These are phyloP conservation scores for Saguinus imperator DNA, from an alignment of 2,113 vertebrate species.

Conservation along the genomic window DNA sequence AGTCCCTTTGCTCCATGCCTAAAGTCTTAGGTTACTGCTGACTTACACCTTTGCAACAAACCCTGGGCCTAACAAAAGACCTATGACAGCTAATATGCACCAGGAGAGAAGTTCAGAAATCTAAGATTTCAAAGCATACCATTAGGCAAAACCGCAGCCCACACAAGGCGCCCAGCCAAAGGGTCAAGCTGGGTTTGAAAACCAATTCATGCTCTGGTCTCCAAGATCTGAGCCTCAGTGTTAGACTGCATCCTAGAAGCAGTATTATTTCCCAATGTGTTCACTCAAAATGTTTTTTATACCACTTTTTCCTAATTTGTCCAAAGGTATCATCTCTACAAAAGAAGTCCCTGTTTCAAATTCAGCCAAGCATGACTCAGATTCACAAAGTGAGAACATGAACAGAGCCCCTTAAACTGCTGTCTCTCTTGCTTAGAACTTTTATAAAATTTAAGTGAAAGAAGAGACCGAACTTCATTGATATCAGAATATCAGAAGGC, in stretches of 20 bases:
- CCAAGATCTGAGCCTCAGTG: not conserved
- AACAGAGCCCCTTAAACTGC: not conserved
- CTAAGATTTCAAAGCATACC: not conserved
- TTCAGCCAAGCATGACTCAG: not conserved
- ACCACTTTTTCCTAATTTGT: not conserved
- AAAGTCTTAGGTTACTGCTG: not conserved
- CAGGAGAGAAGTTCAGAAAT: not conserved
- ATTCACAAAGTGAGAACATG: conserved; percentile 6
- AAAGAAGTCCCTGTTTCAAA: conserved; percentile 11
- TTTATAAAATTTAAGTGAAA: conserved; percentile 45
- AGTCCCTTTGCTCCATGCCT: not conserved
- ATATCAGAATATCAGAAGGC: not conserved
- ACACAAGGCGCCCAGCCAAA: not conserved
- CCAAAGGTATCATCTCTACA: not conserved
- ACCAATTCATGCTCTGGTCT: not conserved
- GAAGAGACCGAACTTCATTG: not conserved
- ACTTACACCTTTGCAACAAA: not conserved
- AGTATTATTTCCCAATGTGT: not conserved
- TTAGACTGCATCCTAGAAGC: not conserved
- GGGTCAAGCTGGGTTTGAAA: not conserved
- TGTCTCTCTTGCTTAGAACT: not conserved
- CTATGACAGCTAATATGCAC: not conserved
- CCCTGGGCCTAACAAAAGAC: not conserved
- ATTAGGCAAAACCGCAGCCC: not conserved
- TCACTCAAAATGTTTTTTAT: not conserved